phyloP scores from a whole-genome alignment of 2,888 invertebrate species.

The Synanthedon andrenaeformis region DNA sequence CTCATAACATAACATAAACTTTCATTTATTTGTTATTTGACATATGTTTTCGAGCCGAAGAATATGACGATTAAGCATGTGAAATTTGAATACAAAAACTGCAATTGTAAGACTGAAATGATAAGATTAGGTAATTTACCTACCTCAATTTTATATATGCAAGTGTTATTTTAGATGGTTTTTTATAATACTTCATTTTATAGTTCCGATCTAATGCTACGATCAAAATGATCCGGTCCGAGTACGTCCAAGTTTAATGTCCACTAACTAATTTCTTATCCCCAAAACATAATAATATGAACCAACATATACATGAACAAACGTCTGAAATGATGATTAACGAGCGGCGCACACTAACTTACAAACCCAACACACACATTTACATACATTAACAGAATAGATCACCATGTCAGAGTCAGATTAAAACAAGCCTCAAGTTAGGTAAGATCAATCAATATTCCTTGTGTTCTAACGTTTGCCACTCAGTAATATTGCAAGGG shows the following conservation, averaged over 20 bases:
- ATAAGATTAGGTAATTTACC: no score
- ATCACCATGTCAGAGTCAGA: conserved; percentile 46
- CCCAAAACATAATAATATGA: conserved; percentile 70
- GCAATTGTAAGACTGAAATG: no score
- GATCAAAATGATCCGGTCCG: conserved; percentile 18
- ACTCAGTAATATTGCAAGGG: neutral
- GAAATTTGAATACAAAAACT: no score
- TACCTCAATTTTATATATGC: no score
- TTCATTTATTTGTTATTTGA: no score
- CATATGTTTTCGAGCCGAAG: no score
- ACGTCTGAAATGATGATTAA: conserved; percentile 71
- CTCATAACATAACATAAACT: no score
- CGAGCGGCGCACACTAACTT: conserved; percentile 55
- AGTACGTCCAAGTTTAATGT: conserved; percentile 59
- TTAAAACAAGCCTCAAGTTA: conserved; percentile 38
- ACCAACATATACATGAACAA: conserved; percentile 66
- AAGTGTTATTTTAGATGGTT: no score
- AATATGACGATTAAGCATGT: no score
- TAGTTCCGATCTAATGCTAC: neutral
- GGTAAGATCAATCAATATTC: conserved; percentile 40
- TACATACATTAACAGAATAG: conserved; percentile 45
- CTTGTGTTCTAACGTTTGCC: conserved; percentile 16
- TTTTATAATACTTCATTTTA: no score
- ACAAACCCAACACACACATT: no score
- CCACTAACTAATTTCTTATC: conserved; percentile 73